A percentile compares a stretch with the other conserved stretches of the same genome.
These are phyloP conservation scores for Lumbricus terrestris DNA, from an alignment of 2,888 invertebrate species.

Conservation along the genomic window DNA sequence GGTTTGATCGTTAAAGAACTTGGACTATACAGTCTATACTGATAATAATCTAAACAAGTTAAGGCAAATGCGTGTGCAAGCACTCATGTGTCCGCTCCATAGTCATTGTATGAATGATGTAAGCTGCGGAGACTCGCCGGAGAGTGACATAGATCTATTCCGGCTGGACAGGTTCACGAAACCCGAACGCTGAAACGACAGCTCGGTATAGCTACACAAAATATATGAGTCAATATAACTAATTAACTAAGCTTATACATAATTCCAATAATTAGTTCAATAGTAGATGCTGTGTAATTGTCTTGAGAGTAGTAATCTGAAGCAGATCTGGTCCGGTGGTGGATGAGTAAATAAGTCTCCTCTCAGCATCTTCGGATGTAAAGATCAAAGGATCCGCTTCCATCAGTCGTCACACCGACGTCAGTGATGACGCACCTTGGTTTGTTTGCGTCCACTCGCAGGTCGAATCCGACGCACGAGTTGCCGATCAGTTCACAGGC, in stretches of 20 bases:
- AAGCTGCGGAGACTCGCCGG: too few species aligned
- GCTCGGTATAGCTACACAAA: not conserved
- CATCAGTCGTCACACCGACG: not conserved
- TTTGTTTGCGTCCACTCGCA: not conserved
- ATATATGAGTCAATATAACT: not conserved
- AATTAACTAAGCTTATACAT: too few species aligned
- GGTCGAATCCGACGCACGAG: slow-evolving; percentile 27
- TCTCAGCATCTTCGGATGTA: slow-evolving; percentile 24
- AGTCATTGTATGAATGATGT: too few species aligned
- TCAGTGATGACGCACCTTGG: slow-evolving; percentile 19
- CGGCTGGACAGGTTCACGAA: too few species aligned
- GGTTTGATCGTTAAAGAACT: too few species aligned
- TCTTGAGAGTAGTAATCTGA: not conserved
- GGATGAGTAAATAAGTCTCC: not conserved
- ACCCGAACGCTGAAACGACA: too few species aligned
- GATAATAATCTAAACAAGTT: too few species aligned
- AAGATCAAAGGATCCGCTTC: slow-evolving; percentile 17
- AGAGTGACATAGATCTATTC: not conserved
- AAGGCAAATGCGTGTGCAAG: too few species aligned
- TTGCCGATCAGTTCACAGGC: slow-evolving; percentile 16
- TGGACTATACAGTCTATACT: too few species aligned
- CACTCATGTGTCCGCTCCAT: too few species aligned
- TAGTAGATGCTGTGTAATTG: not conserved
- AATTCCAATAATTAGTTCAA: not conserved
- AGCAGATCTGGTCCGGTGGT: not conserved